Percentiles rank a stretch among this genome's conserved stretches.
phyloP scores from a whole-genome alignment of 2,797 vertebrate species.

The Scolopax rusticola region DNA sequence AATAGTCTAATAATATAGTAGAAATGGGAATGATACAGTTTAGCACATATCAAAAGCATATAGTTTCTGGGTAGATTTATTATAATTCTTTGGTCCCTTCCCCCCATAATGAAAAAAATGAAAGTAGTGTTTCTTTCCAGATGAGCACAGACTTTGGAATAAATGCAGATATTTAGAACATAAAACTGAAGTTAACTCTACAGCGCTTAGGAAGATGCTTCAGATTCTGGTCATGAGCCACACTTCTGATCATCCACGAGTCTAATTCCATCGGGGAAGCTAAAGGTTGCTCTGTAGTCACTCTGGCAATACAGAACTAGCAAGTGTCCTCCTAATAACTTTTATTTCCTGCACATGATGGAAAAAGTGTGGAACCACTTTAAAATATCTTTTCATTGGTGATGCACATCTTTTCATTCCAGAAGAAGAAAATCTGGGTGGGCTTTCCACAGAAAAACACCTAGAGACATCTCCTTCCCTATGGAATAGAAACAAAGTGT shows the following conservation, averaged over 20 bases:
- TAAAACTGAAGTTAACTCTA: neutral
- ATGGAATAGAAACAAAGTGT: neutral
- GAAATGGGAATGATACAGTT: neutral
- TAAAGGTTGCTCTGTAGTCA: neutral
- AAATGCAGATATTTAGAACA: neutral
- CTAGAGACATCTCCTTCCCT: neutral
- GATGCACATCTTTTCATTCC: neutral
- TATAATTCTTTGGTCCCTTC: neutral
- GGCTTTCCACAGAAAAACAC: neutral
- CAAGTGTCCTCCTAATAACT: neutral
- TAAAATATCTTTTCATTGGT: neutral
- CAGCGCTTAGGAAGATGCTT: neutral
- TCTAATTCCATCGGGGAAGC: neutral
- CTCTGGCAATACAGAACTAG: neutral
- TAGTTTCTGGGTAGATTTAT: neutral
- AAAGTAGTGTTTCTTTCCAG: neutral
- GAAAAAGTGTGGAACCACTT: neutral
- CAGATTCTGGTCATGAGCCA: neutral
- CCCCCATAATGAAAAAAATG: neutral
- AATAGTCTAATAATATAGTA: neutral
- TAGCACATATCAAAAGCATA: neutral
- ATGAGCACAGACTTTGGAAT: neutral
- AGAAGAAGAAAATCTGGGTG: neutral
- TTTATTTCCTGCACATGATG: neutral
- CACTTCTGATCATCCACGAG: neutral